phyloP scores from a whole-genome alignment of 2,797 vertebrate genomes.

The Acanthurus tractus region DNA sequence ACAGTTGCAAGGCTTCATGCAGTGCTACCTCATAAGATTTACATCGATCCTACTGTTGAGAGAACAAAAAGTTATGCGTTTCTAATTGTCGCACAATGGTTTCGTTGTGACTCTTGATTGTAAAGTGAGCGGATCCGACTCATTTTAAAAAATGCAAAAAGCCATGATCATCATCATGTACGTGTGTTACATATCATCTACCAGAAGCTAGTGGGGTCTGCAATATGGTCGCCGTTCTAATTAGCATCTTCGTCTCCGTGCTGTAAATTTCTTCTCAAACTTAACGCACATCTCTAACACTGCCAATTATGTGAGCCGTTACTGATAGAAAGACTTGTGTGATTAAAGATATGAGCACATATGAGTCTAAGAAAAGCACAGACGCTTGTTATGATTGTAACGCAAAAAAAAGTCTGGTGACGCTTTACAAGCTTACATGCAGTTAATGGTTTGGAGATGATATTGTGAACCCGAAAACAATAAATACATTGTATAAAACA shows the following conservation, averaged over 20 bases:
- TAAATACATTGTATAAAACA: conserved; percentile 88
- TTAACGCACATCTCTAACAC: conserved; percentile 55
- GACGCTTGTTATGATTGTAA: conserved; percentile 73
- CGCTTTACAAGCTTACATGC: conserved; percentile 80
- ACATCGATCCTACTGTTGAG: conserved; percentile 67
- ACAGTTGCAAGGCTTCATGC: conserved; percentile 81
- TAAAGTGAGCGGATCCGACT: conserved; percentile 34
- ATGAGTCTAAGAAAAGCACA: conserved; percentile 72
- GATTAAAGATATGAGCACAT: conserved; percentile 66
- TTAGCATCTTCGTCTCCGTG: conserved; percentile 43
- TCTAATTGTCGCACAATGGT: conserved; percentile 44
- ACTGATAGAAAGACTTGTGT: conserved; percentile 53
- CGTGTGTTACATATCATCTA: conserved; percentile 58
- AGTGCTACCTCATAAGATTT: conserved; percentile 79
- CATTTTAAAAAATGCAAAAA: conserved; percentile 61
- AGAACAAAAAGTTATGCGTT: conserved; percentile 60
- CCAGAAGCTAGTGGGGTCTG: conserved; percentile 37
- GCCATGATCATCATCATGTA: conserved; percentile 58
- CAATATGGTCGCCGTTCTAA: conserved; percentile 32
- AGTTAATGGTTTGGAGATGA: conserved; percentile 82
- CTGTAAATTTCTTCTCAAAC: conserved; percentile 38
- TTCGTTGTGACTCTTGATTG: conserved; percentile 41
- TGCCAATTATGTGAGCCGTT: conserved; percentile 56
- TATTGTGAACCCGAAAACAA: conserved; percentile 74
- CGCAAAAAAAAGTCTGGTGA: conserved; percentile 51